A percentile compares a stretch with the other conserved stretches of the same genome.
phyloP scores from a whole-genome alignment of 2,113 vertebrate species.

The Salvelinus namaycush region DNA sequence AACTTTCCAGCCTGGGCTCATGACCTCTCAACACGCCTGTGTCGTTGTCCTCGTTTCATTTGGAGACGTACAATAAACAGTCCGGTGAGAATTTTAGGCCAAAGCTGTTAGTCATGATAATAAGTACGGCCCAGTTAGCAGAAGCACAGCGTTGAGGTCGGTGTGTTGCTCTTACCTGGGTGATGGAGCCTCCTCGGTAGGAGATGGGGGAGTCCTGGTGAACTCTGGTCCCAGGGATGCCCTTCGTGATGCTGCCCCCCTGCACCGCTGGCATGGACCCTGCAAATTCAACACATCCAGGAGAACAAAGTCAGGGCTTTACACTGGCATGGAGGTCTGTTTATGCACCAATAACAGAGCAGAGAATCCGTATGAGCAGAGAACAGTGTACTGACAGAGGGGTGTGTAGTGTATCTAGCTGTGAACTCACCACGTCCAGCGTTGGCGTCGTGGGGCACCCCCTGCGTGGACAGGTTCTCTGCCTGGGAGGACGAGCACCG shows the following conservation, averaged over 20 bases:
- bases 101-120: not conserved
- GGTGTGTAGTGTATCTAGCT: constrained; percentile 25
- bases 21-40: constrained; percentile 32
- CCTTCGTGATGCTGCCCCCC: constrained; percentile 91
- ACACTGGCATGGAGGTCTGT: not conserved
- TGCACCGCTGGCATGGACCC: constrained; percentile 79
- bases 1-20: not conserved
- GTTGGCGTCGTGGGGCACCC: constrained; percentile 75
- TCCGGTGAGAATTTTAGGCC: constrained; percentile 3
- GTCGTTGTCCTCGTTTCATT: constrained; percentile 27
- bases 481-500: constrained; percentile 83
- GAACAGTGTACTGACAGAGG: too few relatives aligned
- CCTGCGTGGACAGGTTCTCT: constrained; percentile 82
- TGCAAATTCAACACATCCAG: constrained; percentile 19
- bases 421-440: constrained; percentile 76
- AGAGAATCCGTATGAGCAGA: too few relatives aligned
- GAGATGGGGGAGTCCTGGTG: constrained; percentile 82
- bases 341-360: not conserved
- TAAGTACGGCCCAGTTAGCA: not conserved
- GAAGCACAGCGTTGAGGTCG: not conserved
- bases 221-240: constrained; percentile 85
- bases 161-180: constrained; percentile 77
- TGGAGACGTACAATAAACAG: constrained; percentile 26
- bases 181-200: constrained; percentile 91
- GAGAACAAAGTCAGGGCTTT: not conserved